Evolutionary conservation across 2,888 invertebrate species (phyloP), one percentile per base, ranked within the genome.

Genomic region (Cheilosia soror): DNA sequence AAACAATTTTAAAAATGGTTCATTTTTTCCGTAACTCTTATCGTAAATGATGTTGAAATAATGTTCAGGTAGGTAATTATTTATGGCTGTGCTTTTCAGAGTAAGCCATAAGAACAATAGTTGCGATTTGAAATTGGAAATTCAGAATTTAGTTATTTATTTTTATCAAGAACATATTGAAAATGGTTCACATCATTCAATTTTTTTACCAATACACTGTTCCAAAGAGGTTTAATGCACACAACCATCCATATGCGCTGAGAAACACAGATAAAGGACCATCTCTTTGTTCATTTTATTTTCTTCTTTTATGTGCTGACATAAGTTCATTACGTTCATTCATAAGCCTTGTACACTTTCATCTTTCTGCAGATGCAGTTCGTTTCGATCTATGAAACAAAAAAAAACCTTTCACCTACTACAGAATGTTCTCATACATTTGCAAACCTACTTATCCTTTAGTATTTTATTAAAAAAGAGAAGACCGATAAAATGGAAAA

Each of bases 401-500:
- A 33, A 20, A 57, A 75, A 68, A 68, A n/a, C n/a, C 68, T 40
- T 53, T 60, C 68, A 69, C 68, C 31, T 57, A 42, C 57, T 51
- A 66, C 40, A 63, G n/a, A 11, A 20, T n/a, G 37, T 62, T 72
- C 42, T 55, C 73, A 73, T 66, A 49, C 47, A 66, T 69, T 62
- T 60, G 60, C 60, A 69, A 77, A 40, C 77, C 68, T 69, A n/a
- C 77, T 15, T 68, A n/a, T n/a, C n/a, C 65, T 15, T 68, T 53
- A 77, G 68, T 15, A 15, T 42, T 20, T 62, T 60, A 69, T 77
- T 68, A 27, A 47, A 62, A 44, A 15, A 55, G 37, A 62, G 47
- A 27, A 25, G 53, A 31, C 42, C 42, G 6, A 51, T 25, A 27
- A 31, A 7, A 49, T 27, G 13, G 27, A 40, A 66, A 66, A 5